Percentiles rank a stretch among this genome's conserved stretches.
Conservation (phyloP, 2,113 vertebrate genomes). For the Gymnarchus niloticus region DNA sequence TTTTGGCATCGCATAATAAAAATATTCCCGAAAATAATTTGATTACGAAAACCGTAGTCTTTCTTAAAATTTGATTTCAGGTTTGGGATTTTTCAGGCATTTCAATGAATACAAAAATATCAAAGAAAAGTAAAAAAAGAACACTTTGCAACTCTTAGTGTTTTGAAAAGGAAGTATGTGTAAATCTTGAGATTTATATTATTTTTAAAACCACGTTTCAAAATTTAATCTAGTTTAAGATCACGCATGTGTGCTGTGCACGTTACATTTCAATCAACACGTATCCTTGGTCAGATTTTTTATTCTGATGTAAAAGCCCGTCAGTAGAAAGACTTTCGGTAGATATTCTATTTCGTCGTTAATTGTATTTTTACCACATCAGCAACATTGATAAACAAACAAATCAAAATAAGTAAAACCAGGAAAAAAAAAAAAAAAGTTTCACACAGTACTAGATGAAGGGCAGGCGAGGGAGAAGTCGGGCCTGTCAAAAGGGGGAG, state of each 20-base stretch:
- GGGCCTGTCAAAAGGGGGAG: constrained; percentile 37
- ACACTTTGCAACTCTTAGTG: background rate
- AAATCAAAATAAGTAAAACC: background rate
- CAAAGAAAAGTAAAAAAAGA: background rate
- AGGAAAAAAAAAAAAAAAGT: background rate
- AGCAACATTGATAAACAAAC: background rate
- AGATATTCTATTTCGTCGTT: background rate
- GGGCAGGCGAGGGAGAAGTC: constrained; percentile 31
- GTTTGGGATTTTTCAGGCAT: background rate
- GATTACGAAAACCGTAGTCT: background rate
- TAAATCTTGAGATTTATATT: background rate
- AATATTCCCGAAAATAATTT: background rate
- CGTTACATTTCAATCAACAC: background rate
- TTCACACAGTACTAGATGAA: constrained; percentile 21
- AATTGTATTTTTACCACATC: background rate
- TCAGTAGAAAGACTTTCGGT: background rate
- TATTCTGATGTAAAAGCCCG: background rate
- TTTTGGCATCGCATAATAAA: background rate
- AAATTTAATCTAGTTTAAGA: background rate
- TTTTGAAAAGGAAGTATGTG: background rate
- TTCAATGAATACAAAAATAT: background rate
- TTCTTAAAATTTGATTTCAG: background rate
- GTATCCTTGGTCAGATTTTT: background rate
- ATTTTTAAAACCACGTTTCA: too few relatives aligned
- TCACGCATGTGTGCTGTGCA: background rate